Evolutionary conservation across 2,113 vertebrate genomes (phyloP).

Genomic region (Calidris pygmaea): DNA sequence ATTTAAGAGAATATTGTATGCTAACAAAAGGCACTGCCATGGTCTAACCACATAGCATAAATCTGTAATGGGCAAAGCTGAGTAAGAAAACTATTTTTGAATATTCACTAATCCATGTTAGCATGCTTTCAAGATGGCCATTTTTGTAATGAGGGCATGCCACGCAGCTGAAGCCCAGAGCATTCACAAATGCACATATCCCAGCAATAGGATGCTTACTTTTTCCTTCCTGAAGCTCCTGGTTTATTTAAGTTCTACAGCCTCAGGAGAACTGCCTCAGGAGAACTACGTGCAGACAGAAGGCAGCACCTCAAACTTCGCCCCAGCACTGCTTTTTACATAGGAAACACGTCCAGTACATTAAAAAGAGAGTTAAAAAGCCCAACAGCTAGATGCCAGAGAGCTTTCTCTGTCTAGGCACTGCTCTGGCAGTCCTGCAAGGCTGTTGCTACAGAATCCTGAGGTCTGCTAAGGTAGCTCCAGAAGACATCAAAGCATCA

Average conservation of each 20-base stretch:
- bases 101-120: not conserved
- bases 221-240: not conserved
- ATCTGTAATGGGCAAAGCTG: not conserved
- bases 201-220: not conserved
- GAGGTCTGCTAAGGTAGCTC: not conserved
- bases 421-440: not conserved
- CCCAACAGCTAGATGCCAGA: not conserved
- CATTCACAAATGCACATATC: not conserved
- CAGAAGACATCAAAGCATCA: not conserved
- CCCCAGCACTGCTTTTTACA: not conserved
- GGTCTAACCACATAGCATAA: not conserved
- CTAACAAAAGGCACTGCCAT: not conserved
- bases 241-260: not conserved
- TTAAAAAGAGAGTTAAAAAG: not conserved
- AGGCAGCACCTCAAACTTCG: not conserved
- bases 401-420: not conserved
- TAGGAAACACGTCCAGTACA: not conserved
- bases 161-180: not conserved
- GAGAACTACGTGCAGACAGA: not conserved
- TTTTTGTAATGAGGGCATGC: not conserved
- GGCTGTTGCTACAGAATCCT: not conserved
- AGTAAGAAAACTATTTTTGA: not conserved
- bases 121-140: not conserved
- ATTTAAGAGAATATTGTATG: not conserved
- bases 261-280: not conserved